Evolutionary conservation across 2,797 vertebrate genomes (phyloP), one percentile per base, ranked within the genome.

Genomic region (Micrastur ruficollis): DNA sequence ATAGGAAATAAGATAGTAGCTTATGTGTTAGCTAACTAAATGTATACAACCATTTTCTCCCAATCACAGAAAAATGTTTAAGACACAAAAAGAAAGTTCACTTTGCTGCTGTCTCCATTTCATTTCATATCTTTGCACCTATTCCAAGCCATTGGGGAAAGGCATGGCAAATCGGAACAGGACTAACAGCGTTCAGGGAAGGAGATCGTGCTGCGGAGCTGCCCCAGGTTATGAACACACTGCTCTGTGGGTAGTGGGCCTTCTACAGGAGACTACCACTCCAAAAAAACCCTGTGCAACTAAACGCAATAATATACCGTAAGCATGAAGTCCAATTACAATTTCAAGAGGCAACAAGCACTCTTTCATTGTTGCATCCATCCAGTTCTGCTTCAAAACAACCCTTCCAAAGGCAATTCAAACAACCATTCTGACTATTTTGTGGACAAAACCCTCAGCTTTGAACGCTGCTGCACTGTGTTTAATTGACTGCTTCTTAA

Each of bases 161-260:
- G 46, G 31, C 23, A 46, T 2, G 9, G 70, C 20, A 59, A 78
- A 32, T 7, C 36, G 40, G 66, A 44, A 18, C 18, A 36, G 47
- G 49, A 25, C 9, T 6, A 16, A 27, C 6, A 32, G 18, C 3
- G 9, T 18, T 25, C 42, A 22, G 14, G 80, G 70, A 10, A 82
- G 67, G 29, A 76, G 84, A 31, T 2, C 4, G 38, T 11, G 52
- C 32, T 61, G 61, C 46, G 18, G 0, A 8, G 81, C 47, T 62
- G 61, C 66, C 14, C 8, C 50, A 12, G 16, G 19, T 34, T 27
- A 42, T 8, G 14, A 42, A 56, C 7, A 25, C 1, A 0, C 6
- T 3, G 8, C 23, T 29, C 17, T 29, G 23, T 1, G 9, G 70
- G 52, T 32, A 11, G 23, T 5, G 15, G 4, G 36, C 15, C 19